These are phyloP conservation scores for Enteromius thamalakanensis DNA, from an alignment of 2,797 vertebrate genomes.

Conservation along the genomic window DNA sequence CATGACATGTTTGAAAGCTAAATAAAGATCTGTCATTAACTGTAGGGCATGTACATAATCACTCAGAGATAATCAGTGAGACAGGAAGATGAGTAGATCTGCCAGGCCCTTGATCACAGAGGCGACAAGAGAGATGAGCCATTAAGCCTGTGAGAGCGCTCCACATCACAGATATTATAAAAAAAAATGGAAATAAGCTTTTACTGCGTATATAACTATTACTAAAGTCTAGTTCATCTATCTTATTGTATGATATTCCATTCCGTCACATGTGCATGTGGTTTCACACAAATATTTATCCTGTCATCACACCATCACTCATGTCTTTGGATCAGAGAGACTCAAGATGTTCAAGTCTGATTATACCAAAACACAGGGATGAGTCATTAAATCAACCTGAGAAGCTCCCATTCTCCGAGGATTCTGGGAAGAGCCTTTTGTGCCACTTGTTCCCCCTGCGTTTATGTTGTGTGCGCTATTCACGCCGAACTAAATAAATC, in stretches of 20 bases:
- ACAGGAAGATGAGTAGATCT: slow-evolving; percentile 41
- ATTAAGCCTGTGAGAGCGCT: slow-evolving; percentile 23
- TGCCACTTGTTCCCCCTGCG: slow-evolving; percentile 18
- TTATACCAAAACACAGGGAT: slow-evolving; percentile 52
- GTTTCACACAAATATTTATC: slow-evolving; percentile 54
- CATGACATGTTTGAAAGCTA: slow-evolving; percentile 48
- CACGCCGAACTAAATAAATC: slow-evolving; percentile 10
- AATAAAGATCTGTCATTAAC: slow-evolving; percentile 57
- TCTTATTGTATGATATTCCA: slow-evolving; percentile 47
- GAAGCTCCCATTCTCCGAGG: slow-evolving; percentile 21
- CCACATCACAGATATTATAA: slow-evolving; percentile 17
- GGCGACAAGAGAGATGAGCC: slow-evolving; percentile 19
- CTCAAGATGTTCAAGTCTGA: slow-evolving; percentile 49
- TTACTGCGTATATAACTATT: slow-evolving; percentile 17
- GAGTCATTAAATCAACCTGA: slow-evolving; percentile 55
- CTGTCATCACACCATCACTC: slow-evolving; percentile 54
- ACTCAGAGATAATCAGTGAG: slow-evolving; percentile 38
- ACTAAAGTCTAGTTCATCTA: slow-evolving; percentile 19
- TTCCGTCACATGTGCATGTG: slow-evolving; percentile 47
- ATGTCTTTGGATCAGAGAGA: slow-evolving; percentile 42
- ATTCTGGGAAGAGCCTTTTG: slow-evolving; percentile 33
- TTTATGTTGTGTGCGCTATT: slow-evolving; percentile 10
- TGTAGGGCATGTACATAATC: slow-evolving; percentile 47
- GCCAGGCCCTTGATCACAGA: slow-evolving; percentile 32
- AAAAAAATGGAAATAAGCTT: slow-evolving; percentile 28